Percentiles rank a stretch among this genome's conserved stretches.
Conservation (phyloP, 30 jellyfish, hydroid and myxozoan species). For the Kudoa iwatai region DNA sequence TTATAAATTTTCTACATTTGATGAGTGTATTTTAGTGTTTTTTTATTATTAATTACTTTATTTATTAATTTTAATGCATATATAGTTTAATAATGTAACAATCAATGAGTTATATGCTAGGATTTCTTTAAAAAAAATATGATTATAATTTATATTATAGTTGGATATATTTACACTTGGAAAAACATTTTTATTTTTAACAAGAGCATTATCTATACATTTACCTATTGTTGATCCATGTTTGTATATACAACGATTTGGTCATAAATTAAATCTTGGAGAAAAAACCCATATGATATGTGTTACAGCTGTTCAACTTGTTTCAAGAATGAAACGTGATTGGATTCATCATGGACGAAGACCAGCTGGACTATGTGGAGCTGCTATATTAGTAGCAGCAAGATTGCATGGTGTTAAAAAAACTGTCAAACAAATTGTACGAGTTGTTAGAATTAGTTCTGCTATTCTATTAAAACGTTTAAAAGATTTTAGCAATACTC, state of each 20-base stretch:
- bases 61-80: no score
- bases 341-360: slow-evolving; percentile 68
- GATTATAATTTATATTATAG: no score
- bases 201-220: slow-evolving; percentile 43
- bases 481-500: slow-evolving; percentile 31
- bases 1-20: no score
- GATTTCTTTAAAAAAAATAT: no score
- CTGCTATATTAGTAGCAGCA: slow-evolving; percentile 78
- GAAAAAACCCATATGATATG: slow-evolving; percentile 49
- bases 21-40: no score
- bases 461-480: slow-evolving; percentile 35
- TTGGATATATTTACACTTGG: slow-evolving; percentile 49
- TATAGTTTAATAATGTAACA: no score
- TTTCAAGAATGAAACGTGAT: slow-evolving; percentile 62
- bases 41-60: no score
- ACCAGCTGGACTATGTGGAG: slow-evolving; percentile 88
- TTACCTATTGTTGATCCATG: slow-evolving; percentile 61
- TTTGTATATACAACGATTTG: slow-evolving; percentile 53
- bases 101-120: no score
- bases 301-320: slow-evolving; percentile 39
- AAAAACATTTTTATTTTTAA: slow-evolving; percentile 14
- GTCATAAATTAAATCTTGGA: slow-evolving; percentile 30
- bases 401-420: slow-evolving; percentile 38
- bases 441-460: slow-evolving; percentile 35
- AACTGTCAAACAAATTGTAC: slow-evolving; percentile 18